Evolutionary conservation across 2,888 invertebrate genomes (phyloP).

Genomic region (Erebia palarica): DNA sequence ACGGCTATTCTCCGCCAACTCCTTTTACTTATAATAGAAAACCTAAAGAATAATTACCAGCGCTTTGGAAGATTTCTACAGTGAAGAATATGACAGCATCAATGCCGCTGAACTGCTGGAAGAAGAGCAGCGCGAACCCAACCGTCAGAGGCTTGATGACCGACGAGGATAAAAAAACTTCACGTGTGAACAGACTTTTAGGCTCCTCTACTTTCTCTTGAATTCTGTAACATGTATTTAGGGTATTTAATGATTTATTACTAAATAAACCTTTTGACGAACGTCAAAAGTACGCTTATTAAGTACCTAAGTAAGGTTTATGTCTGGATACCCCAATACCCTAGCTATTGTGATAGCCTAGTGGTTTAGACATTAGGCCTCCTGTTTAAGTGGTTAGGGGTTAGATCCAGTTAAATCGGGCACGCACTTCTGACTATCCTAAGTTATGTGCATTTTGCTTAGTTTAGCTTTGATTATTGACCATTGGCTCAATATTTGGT

Average conservation of each 20-base stretch:
- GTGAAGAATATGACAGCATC: constrained; percentile 83
- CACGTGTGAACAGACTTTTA: constrained; percentile 69
- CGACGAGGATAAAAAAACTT: constrained; percentile 72
- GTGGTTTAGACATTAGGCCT: no score
- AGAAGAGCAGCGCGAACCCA: constrained; percentile 75
- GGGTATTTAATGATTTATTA: constrained; percentile 1
- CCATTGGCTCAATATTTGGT: no score
- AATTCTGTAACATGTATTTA: constrained; percentile 50
- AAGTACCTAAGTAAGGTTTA: no score
- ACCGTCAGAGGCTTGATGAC: constrained; percentile 77
- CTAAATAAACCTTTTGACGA: no score
- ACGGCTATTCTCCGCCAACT: neutral
- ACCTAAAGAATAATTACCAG: constrained; percentile 51
- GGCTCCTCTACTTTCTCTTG: constrained; percentile 46
- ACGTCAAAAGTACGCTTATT: no score
- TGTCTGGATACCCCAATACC: no score
- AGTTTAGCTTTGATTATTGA: no score
- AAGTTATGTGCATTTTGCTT: no score
- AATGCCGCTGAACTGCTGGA: constrained; percentile 84
- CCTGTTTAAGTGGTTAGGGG: no score
- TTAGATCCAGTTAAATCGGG: no score
- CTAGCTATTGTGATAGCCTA: no score
- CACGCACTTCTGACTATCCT: no score
- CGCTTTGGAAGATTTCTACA: constrained; percentile 80
- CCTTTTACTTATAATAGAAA: neutral